phyloP scores from a whole-genome alignment of 1,140 invertebrate species.

The Goniozus legneri region DNA sequence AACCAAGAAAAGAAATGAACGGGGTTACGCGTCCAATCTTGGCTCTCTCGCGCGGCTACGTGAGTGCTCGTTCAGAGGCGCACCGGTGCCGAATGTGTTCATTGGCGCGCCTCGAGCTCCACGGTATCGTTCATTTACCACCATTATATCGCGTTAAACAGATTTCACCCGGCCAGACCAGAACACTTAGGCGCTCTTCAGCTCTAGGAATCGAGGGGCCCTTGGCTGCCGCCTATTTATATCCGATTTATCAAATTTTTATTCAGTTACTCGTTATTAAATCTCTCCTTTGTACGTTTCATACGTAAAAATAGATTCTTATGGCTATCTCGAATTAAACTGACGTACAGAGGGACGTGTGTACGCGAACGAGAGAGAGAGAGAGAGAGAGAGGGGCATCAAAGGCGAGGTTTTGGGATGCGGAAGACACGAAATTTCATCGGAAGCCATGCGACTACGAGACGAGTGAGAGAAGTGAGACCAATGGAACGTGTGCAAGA shows the following conservation, averaged over 20 bases:
- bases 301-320: conserved; percentile 21
- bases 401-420: conserved; percentile 34
- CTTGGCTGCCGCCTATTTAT: too few relatives aligned
- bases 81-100: conserved; percentile 34
- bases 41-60: conserved; percentile 24
- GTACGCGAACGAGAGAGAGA: too few relatives aligned
- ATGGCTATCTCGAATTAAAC: conserved; percentile 36
- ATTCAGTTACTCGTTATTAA: too few relatives aligned
- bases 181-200: conserved; percentile 37
- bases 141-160: conserved; percentile 49
- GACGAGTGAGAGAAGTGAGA: conserved; percentile 16
- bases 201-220: too few relatives aligned
- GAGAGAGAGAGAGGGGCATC: conserved; percentile 31
- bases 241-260: too few relatives aligned
- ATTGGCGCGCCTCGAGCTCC: conserved; percentile 38
- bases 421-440: conserved; percentile 46
- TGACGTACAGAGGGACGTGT: too few relatives aligned
- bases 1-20: conserved; percentile 18
- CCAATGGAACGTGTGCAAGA: conserved; percentile 13
- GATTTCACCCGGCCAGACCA: conserved; percentile 40
- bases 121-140: conserved; percentile 45
- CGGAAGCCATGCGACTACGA: conserved; percentile 35
- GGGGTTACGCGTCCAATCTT: conserved; percentile 14
- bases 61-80: too few relatives aligned
- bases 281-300: too few relatives aligned